Evolutionary conservation across 2,888 invertebrate species (phyloP).

Genomic region (Sylvicola cinctus): DNA sequence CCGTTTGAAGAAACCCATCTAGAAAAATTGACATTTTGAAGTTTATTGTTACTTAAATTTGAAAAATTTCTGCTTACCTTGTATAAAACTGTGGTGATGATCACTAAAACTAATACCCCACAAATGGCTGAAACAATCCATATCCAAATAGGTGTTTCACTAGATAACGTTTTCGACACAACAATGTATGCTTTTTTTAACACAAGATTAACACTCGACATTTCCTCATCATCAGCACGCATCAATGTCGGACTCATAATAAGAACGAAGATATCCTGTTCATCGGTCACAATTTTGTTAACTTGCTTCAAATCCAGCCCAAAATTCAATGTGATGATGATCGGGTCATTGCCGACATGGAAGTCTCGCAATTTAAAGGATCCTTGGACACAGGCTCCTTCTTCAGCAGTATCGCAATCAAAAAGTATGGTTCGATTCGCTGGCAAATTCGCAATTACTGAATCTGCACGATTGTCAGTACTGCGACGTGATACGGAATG

Average conservation of each 20-base stretch:
- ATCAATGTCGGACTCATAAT: conserved; percentile 15
- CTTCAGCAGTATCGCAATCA: conserved; percentile 20
- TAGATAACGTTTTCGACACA: conserved; percentile 21
- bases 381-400: conserved; percentile 19
- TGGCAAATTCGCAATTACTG: conserved; percentile 12
- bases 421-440: conserved; percentile 25
- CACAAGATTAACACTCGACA: conserved; percentile 11
- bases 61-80: conserved; percentile 13
- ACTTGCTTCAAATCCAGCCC: conserved; percentile 20
- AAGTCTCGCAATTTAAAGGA: conserved; percentile 19
- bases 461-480: conserved; percentile 3
- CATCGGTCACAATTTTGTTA: conserved; percentile 20
- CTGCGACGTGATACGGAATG: conserved; percentile 2
- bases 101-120: conserved; percentile 23
- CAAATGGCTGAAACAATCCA: conserved; percentile 24
- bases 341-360: conserved; percentile 14
- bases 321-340: conserved; percentile 18
- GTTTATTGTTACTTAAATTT: neutral
- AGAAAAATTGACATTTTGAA: conserved; percentile 5
- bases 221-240: conserved; percentile 15
- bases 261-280: conserved; percentile 23
- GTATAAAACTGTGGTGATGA: conserved; percentile 22
- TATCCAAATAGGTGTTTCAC: conserved; percentile 24
- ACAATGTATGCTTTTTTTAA: conserved; percentile 21
- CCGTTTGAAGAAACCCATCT: conserved; percentile 30